A percentile compares a stretch with the other conserved stretches of the same genome.
Evolutionary conservation across 2,888 invertebrate species (phyloP).

Genomic region (Eumacrocentrus americanus): DNA sequence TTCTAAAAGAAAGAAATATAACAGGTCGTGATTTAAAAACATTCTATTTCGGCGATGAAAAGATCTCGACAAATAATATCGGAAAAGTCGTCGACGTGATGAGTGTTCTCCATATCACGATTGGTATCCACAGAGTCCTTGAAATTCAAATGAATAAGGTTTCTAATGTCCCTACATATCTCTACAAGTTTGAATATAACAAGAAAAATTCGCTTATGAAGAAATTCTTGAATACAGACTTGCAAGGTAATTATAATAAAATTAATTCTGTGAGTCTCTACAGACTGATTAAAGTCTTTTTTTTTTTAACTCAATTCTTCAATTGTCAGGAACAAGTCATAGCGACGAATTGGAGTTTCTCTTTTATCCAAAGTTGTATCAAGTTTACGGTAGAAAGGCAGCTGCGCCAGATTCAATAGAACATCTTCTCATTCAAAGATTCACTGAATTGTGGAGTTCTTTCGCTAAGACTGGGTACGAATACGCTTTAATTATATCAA

Average conservation of each 20-base stretch:
- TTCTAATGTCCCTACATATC: slow-evolving; percentile 4
- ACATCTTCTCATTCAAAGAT: slow-evolving; percentile 41
- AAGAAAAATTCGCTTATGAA: slow-evolving; percentile 5
- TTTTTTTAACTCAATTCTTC: not conserved
- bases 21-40: not conserved
- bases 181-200: slow-evolving; percentile 19
- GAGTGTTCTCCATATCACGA: not conserved
- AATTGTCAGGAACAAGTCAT: slow-evolving; percentile 42
- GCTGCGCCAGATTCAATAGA: slow-evolving; percentile 29
- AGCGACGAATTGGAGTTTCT: slow-evolving; percentile 49
- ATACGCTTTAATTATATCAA: not conserved
- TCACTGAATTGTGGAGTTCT: slow-evolving; percentile 55
- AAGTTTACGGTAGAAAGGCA: slow-evolving; percentile 30
- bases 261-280: not conserved
- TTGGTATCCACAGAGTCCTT: slow-evolving; percentile 13
- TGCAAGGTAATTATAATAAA: not conserved
- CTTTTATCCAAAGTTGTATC: slow-evolving; percentile 40
- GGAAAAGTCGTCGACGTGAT: slow-evolving; percentile 1
- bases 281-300: not conserved
- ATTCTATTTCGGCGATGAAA: slow-evolving; percentile 7
- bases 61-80: slow-evolving; percentile 5
- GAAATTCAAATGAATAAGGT: slow-evolving; percentile 8
- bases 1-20: not conserved
- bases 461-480: slow-evolving; percentile 56
- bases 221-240: not conserved